A percentile compares a stretch with the other conserved stretches of the same genome.
Conservation (phyloP, 2,888 invertebrate species). For the Agonopterix arenella region DNA sequence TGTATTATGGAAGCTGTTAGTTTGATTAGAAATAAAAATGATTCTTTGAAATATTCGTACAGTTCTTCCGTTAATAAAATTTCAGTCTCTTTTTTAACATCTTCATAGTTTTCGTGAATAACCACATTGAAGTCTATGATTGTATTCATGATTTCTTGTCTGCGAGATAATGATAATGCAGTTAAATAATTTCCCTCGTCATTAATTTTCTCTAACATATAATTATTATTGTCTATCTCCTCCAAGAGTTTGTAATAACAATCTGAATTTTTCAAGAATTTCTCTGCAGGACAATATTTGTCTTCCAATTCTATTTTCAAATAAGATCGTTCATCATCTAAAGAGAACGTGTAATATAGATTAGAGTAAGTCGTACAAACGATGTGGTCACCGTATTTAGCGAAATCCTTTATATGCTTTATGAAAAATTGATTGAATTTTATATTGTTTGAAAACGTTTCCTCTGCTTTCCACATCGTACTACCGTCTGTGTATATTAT, state of each 20-base stretch:
- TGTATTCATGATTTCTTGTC: constrained; percentile 46
- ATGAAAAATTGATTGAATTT: constrained; percentile 39
- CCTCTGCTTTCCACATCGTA: constrained; percentile 50
- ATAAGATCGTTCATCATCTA: constrained; percentile 33
- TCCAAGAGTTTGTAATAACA: constrained; percentile 39
- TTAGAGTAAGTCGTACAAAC: constrained; percentile 53
- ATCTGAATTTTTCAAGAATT: constrained; percentile 39
- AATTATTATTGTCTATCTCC: constrained; percentile 39
- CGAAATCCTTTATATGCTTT: constrained; percentile 47
- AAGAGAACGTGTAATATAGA: constrained; percentile 39
- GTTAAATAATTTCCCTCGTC: constrained; percentile 45
- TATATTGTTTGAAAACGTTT: constrained; percentile 28
- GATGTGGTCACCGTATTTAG: constrained; percentile 33
- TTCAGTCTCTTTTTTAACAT: constrained; percentile 30
- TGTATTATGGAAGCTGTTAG: constrained; percentile 27
- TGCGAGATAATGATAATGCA: constrained; percentile 47
- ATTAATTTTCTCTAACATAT: constrained; percentile 29
- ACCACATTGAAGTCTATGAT: constrained; percentile 29
- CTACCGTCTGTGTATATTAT: constrained; percentile 52
- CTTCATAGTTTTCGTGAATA: constrained; percentile 47
- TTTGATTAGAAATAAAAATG: constrained; percentile 37
- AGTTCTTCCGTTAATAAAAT: constrained; percentile 38
- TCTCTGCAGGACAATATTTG: constrained; percentile 38
- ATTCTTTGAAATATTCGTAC: constrained; percentile 39
- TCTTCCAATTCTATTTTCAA: constrained; percentile 19